phyloP scores from a whole-genome alignment of 92 coral and sea anemone species.

The Heliopora coerulea region DNA sequence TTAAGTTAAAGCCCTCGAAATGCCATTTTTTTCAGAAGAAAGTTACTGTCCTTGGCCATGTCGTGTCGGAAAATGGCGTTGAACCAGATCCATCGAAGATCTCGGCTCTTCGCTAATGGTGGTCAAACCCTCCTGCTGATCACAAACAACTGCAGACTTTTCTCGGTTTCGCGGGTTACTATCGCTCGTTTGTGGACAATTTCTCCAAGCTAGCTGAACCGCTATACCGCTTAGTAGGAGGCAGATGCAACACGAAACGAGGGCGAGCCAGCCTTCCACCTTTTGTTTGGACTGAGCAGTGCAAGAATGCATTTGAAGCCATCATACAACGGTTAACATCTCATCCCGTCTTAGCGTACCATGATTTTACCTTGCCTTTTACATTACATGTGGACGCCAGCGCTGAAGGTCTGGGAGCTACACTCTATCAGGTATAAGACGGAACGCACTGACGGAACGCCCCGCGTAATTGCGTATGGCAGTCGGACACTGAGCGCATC shows the following conservation, averaged over 20 bases:
- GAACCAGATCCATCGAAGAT: constrained; percentile 51
- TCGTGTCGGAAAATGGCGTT: constrained; percentile 38
- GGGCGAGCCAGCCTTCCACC: neutral
- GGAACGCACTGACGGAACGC: neutral
- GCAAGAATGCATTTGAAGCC: constrained; percentile 47
- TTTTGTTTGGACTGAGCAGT: constrained; percentile 39
- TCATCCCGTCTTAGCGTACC: constrained; percentile 54
- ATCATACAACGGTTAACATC: neutral
- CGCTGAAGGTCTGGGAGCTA: constrained; percentile 46
- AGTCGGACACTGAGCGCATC: constrained; percentile 27
- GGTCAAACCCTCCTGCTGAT: neutral
- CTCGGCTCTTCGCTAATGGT: neutral
- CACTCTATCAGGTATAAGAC: neutral
- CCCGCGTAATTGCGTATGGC: constrained; percentile 34
- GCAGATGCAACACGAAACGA: neutral
- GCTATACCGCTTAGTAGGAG: constrained; percentile 13
- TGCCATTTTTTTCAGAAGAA: constrained; percentile 44
- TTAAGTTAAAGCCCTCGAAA: constrained; percentile 59
- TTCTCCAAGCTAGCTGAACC: constrained; percentile 45
- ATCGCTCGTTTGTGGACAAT: constrained; percentile 40
- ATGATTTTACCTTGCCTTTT: constrained; percentile 50
- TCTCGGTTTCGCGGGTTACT: constrained; percentile 52
- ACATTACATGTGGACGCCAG: constrained; percentile 55
- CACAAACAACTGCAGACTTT: constrained; percentile 29
- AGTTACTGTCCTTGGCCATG: constrained; percentile 43